phyloP scores from a whole-genome alignment of 2,113 vertebrate species.

The Sclerurus mexicanus region DNA sequence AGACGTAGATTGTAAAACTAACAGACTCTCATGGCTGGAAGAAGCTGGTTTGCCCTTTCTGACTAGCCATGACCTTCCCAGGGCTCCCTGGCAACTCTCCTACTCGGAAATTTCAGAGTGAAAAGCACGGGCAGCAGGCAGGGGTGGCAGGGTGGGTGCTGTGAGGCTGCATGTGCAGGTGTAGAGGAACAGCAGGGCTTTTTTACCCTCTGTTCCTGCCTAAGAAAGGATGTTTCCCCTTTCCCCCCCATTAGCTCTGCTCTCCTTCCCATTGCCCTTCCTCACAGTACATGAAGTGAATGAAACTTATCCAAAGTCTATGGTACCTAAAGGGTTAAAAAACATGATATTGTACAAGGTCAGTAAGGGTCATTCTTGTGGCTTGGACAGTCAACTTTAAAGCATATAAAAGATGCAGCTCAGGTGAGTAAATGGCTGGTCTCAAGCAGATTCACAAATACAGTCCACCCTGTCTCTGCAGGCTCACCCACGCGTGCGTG shows the following conservation, averaged over 20 bases:
- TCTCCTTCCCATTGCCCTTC: slow-evolving; percentile 24
- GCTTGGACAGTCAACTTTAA: slow-evolving; percentile 78
- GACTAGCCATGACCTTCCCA: slow-evolving; percentile 6
- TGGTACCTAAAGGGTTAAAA: slow-evolving; percentile 78
- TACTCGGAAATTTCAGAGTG: neutral
- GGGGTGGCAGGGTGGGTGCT: slow-evolving; percentile 38
- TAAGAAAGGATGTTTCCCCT: neutral
- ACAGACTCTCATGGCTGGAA: neutral
- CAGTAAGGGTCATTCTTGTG: slow-evolving; percentile 82
- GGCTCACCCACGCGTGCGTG: neutral
- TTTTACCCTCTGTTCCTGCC: slow-evolving; percentile 16
- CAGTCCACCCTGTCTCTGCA: slow-evolving; percentile 81
- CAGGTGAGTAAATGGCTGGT: slow-evolving; percentile 90
- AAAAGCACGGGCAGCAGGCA: neutral
- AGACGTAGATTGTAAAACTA: slow-evolving; percentile 26
- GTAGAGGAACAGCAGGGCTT: neutral
- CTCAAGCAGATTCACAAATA: slow-evolving; percentile 77
- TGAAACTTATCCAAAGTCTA: slow-evolving; percentile 38
- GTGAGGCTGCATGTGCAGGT: slow-evolving; percentile 3
- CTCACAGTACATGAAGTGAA: neutral
- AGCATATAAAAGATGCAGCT: slow-evolving; percentile 68
- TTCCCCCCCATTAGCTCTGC: neutral
- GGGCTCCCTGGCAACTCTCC: slow-evolving; percentile 31
- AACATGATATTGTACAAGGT: slow-evolving; percentile 65
- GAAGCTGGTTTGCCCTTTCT: neutral